phyloP scores from a whole-genome alignment of 2,888 invertebrate genomes.

The Brachypalpus laphriformis region DNA sequence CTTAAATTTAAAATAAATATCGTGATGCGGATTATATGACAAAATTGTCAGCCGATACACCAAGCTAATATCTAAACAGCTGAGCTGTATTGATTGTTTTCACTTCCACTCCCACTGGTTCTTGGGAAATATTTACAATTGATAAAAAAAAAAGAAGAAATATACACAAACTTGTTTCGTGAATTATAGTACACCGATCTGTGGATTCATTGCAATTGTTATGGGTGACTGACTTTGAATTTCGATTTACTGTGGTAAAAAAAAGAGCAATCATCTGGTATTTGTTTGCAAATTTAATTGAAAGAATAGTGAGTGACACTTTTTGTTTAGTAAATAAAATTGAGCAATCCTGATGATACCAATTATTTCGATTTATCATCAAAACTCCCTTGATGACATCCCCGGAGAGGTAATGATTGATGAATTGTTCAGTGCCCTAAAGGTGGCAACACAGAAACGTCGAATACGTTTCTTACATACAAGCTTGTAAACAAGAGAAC shows the following conservation, averaged over 20 bases:
- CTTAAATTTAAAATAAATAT: not conserved
- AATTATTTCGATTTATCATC: too few species aligned
- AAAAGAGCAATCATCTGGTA: not conserved
- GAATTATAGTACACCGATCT: not conserved
- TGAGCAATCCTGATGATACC: too few species aligned
- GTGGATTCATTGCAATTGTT: not conserved
- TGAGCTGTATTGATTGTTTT: not conserved
- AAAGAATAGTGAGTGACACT: too few species aligned
- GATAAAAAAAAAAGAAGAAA: not conserved
- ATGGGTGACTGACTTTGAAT: not conserved
- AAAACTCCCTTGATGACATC: too few species aligned
- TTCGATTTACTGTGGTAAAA: not conserved
- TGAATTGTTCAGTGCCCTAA: too few species aligned
- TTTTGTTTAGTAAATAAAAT: too few species aligned
- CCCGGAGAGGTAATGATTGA: too few species aligned
- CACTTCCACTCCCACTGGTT: not conserved
- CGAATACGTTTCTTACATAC: too few species aligned
- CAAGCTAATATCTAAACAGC: not conserved
- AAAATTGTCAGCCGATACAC: not conserved
- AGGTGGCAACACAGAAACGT: too few species aligned
- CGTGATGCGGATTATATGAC: not conserved
- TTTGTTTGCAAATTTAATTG: not conserved
- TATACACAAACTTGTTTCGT: not conserved
- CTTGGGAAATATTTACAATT: slow-evolving; percentile 7
- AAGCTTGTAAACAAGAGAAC: too few species aligned